phyloP scores from a whole-genome alignment of 1,140 invertebrate species.

The Drosophila nebulosa region DNA sequence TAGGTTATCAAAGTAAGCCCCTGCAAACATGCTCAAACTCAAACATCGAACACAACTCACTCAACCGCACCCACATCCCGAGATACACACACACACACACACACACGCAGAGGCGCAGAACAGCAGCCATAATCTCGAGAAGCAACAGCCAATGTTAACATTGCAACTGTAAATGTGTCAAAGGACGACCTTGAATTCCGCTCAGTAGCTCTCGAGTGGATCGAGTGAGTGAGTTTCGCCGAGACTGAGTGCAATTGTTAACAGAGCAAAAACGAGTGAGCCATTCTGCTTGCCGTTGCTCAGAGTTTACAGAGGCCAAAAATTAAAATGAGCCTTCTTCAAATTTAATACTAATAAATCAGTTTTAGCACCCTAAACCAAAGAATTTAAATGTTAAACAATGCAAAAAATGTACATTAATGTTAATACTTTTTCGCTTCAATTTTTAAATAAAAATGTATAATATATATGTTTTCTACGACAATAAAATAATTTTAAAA shows the following conservation, averaged over 20 bases:
- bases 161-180: slow-evolving; percentile 66
- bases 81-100: slow-evolving; percentile 5
- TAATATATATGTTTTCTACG: too few relatives aligned
- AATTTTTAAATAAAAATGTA: too few relatives aligned
- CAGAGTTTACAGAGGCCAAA: too few relatives aligned
- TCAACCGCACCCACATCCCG: slow-evolving; percentile 67
- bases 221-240: slow-evolving; percentile 7
- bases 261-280: neutral
- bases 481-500: too few relatives aligned
- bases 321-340: too few relatives aligned
- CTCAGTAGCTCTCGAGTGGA: slow-evolving; percentile 25
- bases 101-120: neutral
- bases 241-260: neutral
- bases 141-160: slow-evolving; percentile 47
- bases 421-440: too few relatives aligned
- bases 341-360: too few relatives aligned
- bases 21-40: slow-evolving; percentile 14
- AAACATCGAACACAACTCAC: slow-evolving; percentile 23
- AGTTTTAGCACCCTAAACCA: too few relatives aligned
- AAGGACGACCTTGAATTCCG: slow-evolving; percentile 61
- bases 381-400: too few relatives aligned
- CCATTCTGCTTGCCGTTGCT: neutral
- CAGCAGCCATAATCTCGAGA: slow-evolving; percentile 9
- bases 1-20: slow-evolving; percentile 20
- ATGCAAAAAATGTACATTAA: too few relatives aligned